phyloP scores from a whole-genome alignment of 2,797 vertebrate species.

The Mus caroli region DNA sequence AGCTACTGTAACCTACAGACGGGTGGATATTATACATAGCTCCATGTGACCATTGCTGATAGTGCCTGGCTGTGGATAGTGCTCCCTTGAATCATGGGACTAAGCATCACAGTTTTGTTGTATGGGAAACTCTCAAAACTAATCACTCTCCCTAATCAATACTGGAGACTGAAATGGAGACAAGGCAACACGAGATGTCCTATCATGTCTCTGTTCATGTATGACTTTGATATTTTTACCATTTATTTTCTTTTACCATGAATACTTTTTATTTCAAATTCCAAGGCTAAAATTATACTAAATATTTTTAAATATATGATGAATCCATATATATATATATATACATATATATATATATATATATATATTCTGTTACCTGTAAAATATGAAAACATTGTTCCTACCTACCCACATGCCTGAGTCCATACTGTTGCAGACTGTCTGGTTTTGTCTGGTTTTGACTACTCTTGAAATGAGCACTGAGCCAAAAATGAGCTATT shows the following conservation, averaged over 20 bases:
- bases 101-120: not conserved
- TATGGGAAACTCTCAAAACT: not conserved
- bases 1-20: not conserved
- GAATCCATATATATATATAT: too few relatives aligned
- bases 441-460: not conserved
- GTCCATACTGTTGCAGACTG: not conserved
- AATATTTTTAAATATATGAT: not conserved
- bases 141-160: not conserved
- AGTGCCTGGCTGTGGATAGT: not conserved
- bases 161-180: not conserved
- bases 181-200: not conserved
- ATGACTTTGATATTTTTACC: slow-evolving; percentile 10
- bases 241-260: not conserved
- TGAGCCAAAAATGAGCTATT: not conserved
- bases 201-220: not conserved
- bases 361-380: not conserved
- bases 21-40: not conserved
- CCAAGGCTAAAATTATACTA: not conserved
- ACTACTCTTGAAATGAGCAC: not conserved
- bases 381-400: not conserved
- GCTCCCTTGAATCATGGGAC: not conserved
- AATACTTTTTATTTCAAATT: not conserved
- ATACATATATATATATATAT: too few relatives aligned
- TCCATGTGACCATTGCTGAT: not conserved
- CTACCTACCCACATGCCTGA: not conserved